Base-by-base conservation (phyloP, 2,888 invertebrate species). In the Augochlorella aurata region DNA sequence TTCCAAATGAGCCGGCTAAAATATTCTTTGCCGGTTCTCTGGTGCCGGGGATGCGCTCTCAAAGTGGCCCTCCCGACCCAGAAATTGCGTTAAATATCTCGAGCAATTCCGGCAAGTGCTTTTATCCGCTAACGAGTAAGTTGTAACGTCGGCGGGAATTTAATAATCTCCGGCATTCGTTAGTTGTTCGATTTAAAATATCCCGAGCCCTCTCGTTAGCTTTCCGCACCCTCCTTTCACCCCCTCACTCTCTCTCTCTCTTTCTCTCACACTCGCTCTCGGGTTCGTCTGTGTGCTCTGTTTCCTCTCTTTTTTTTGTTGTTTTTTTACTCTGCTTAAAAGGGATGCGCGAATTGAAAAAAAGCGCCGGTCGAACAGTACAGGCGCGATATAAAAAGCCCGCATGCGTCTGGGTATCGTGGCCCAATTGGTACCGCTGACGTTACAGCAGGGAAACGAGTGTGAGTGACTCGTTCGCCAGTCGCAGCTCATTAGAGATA, bases 1-100 rank as follows among this genome's bases (percentile, higher is more conserved):
- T 66, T 84, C 71, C 67, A 66, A 76, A 74, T 49, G 79, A 70
- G 58, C 29, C 50, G 74, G 74, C 74, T 87, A 68, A 84, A 82
- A 86, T 84, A 87, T 85, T 78, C 85, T 84, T 79, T 61, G 72
- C 74, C 77, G 77, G 81, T 81, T 78, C 24, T 8, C 58, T 16
- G 58, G 14, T 14, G 29, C 68, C 47, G 65, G 52, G 47, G 50
- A 18, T 14, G 71, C 50, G 38, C 66, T 77, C 74, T 58, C 58
- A 70, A 86, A 86, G 49, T 84, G 76, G 65, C 38, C 38, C 38
- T 38, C 38, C 38, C 38, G 5, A 2, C 47, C 29, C 54, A 38
- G 66, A 50, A 79, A 78, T 73, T 71, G 52, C 74, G 79, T 70
- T 80, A 83, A 84, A 78, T 70, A 74, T 81, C 77, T 61, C 49